Base-by-base conservation (phyloP, 2,797 vertebrate species). In the Cirrhinus molitorella region DNA sequence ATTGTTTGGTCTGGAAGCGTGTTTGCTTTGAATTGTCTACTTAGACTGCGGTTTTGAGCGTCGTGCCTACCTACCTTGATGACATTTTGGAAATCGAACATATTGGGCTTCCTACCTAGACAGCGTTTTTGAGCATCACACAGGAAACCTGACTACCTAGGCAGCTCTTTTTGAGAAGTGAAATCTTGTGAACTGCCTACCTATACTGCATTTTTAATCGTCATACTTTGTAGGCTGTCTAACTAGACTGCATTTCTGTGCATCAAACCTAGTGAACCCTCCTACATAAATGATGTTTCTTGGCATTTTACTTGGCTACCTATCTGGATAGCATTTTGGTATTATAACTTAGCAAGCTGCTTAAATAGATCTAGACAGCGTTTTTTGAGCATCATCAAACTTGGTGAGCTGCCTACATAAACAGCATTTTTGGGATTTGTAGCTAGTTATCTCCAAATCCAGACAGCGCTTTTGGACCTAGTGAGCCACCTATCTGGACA, bases 1-100 rank as follows among this genome's bases (percentile, higher is more conserved):
- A 31, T 80, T 71, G 53, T 71, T 59, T 59, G 43, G 67, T 71
- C 66, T 71, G 67, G 53, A 34, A 45, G 53, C 23, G 21, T 45
- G 53, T 71, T 57, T 71, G 40, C 45, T 71, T 71, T 47, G 21
- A 63, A 57, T 70, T 47, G 66, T 70, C 51, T 71, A 34, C 8
- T 25, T 55, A 45, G 71, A 55, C 57, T 14, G 11, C 16, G 23
- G 23, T 8, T 68, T 67, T 65, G 23, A 73, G 59, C 61, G 2
- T 55, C 34, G n/a, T 67, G 40, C 13, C 28, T n/a, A 16, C 61
- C 76, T 67, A 66, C 63, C 28, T 51, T 51, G 43, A 66, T 66
- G 61, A 34, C 25, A 66, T 65, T 77, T 21, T 76, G 73, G n/a
- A 37, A n/a, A 25, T 75, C 13, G 0, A 51, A 67, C 61, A 25